Percentiles rank a stretch among this genome's conserved stretches.
phyloP scores from a whole-genome alignment of 2,797 vertebrate species.

The Spizella passerina region DNA sequence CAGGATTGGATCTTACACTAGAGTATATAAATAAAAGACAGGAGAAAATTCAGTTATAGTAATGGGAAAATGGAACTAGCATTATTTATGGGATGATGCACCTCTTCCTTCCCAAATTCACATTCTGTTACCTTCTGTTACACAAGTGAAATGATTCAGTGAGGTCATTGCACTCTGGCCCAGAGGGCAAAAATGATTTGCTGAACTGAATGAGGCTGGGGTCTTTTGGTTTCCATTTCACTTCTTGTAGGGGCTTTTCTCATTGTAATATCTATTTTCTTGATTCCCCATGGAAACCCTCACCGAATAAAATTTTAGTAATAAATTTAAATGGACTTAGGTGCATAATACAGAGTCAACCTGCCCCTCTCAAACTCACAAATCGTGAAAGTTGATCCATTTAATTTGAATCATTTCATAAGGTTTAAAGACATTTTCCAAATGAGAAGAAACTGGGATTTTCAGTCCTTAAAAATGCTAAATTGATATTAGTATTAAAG shows the following conservation, averaged over 20 bases:
- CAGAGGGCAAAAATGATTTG: not conserved
- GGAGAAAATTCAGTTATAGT: not conserved
- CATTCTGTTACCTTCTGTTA: not conserved
- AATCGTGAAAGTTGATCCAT: not conserved
- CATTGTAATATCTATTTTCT: not conserved
- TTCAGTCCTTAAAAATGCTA: not conserved
- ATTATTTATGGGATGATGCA: not conserved
- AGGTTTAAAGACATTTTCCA: conserved; percentile 13
- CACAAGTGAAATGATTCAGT: not conserved
- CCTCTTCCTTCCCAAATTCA: not conserved
- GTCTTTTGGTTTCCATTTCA: not conserved
- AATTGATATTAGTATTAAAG: not conserved
- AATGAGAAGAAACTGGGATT: not conserved
- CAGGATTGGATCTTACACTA: not conserved
- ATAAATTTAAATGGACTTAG: not conserved
- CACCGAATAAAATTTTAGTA: not conserved
- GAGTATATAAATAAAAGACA: not conserved
- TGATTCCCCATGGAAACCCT: not conserved
- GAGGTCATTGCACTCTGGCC: not conserved
- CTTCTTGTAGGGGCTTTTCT: not conserved
- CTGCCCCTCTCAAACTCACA: not conserved
- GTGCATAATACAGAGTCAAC: not conserved
- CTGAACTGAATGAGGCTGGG: not conserved
- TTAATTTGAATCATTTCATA: not conserved
- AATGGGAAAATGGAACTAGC: not conserved